A percentile compares a stretch with the other conserved stretches of the same genome.
Evolutionary conservation across 2,888 invertebrate species (phyloP).

Genomic region (Cephus pygmeus): DNA sequence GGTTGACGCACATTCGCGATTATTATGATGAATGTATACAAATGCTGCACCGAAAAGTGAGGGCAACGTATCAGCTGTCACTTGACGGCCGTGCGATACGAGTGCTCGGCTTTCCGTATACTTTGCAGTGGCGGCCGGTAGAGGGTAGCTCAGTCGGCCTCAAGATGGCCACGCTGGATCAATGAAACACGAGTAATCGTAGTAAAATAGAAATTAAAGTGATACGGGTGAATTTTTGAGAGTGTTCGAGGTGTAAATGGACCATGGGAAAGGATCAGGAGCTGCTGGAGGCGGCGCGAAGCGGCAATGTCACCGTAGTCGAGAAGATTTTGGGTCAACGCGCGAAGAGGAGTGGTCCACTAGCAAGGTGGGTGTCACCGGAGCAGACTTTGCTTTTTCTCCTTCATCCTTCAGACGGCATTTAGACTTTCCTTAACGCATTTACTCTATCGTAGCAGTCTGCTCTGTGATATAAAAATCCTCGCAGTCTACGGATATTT

Average conservation of each 20-base stretch:
- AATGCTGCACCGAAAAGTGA: background rate
- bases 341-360: conserved; percentile 92
- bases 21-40: background rate
- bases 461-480: background rate
- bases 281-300: conserved; percentile 93
- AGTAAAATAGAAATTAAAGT: conserved; percentile 58
- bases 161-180: conserved; percentile 82
- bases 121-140: conserved; percentile 62
- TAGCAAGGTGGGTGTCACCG: conserved; percentile 82
- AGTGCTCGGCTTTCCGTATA: conserved; percentile 3
- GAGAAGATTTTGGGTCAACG: conserved; percentile 91
- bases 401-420: conserved; percentile 1
- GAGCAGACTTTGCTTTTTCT: conserved; percentile 21
- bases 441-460: background rate
- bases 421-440: background rate
- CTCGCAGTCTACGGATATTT: background rate
- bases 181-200: conserved; percentile 72
- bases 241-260: conserved; percentile 62
- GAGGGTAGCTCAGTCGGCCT: conserved; percentile 68
- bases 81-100: conserved; percentile 20
- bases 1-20: background rate
- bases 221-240: conserved; percentile 44
- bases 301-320: conserved; percentile 88
- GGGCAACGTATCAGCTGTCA: conserved; percentile 40
- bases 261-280: conserved; percentile 97